These are phyloP conservation scores for Taxidea taxus DNA, from an alignment of 2,113 vertebrate species.

Conservation along the genomic window DNA sequence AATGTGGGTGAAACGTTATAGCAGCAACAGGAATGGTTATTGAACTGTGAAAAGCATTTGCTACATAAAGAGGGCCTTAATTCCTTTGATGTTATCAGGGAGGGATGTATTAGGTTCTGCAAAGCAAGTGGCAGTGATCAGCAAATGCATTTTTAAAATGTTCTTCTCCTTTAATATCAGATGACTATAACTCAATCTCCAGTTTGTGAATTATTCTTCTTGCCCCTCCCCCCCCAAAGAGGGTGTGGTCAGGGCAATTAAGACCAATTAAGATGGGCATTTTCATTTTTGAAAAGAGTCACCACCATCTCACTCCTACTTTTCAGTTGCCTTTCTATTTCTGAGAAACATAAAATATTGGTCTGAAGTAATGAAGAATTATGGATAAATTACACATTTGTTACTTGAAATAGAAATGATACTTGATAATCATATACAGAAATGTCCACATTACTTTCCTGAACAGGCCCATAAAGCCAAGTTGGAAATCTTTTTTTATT, in stretches of 20 bases:
- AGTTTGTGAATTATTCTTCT: constrained; percentile 3
- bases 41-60: constrained; percentile 75
- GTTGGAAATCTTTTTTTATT: not conserved
- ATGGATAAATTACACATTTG: not conserved
- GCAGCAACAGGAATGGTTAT: constrained; percentile 71
- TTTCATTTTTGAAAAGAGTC: constrained; percentile 32
- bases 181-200: constrained; percentile 54
- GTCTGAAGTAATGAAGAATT: not conserved
- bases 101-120: constrained; percentile 63
- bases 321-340: constrained; percentile 12
- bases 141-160: constrained; percentile 74
- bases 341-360: not conserved
- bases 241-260: not conserved
- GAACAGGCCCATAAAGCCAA: not conserved
- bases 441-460: not conserved
- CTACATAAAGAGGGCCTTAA: constrained; percentile 74
- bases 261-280: not conserved
- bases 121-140: constrained; percentile 68
- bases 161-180: constrained; percentile 64
- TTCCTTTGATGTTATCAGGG: constrained; percentile 72
- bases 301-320: not conserved
- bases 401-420: not conserved
- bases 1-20: constrained; percentile 69
- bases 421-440: not conserved
- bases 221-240: not conserved